Percentiles rank a stretch among this genome's conserved stretches.
Conservation (phyloP, 2,888 invertebrate species). For the Asteroscopus sphinx region DNA sequence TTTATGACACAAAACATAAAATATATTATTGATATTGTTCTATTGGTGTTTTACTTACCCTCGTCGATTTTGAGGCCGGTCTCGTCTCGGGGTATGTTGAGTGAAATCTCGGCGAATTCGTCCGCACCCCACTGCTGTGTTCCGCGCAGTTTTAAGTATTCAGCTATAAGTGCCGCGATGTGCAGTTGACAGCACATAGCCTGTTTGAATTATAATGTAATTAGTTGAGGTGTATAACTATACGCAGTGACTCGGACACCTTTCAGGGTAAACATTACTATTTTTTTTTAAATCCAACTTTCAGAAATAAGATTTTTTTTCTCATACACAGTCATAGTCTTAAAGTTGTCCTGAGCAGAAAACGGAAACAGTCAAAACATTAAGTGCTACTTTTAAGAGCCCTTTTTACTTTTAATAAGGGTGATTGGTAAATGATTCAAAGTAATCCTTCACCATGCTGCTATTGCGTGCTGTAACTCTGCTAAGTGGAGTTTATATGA, state of each 20-base stretch:
- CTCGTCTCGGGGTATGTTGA: slow-evolving; percentile 96
- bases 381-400: too few relatives aligned
- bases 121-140: slow-evolving; percentile 96
- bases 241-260: too few relatives aligned
- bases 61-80: slow-evolving; percentile 95
- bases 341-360: too few relatives aligned
- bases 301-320: not conserved
- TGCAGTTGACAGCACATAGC: slow-evolving; percentile 98
- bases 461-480: slow-evolving; percentile 97
- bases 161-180: slow-evolving; percentile 98
- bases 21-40: slow-evolving; percentile 54
- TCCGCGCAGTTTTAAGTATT: slow-evolving; percentile 95
- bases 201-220: slow-evolving; percentile 70
- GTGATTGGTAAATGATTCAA: too few relatives aligned
- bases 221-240: not conserved
- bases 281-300: too few relatives aligned
- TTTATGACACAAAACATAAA: slow-evolving; percentile 62
- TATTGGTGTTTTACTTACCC: slow-evolving; percentile 83
- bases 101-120: slow-evolving; percentile 94
- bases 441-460: too few relatives aligned
- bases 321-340: too few relatives aligned
- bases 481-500: too few relatives aligned
- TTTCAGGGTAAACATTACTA: too few relatives aligned
- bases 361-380: too few relatives aligned
- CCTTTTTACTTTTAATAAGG: too few relatives aligned